These are phyloP conservation scores for Sebastolobus altivelis DNA, from an alignment of 2,797 vertebrate species.

Conservation along the genomic window DNA sequence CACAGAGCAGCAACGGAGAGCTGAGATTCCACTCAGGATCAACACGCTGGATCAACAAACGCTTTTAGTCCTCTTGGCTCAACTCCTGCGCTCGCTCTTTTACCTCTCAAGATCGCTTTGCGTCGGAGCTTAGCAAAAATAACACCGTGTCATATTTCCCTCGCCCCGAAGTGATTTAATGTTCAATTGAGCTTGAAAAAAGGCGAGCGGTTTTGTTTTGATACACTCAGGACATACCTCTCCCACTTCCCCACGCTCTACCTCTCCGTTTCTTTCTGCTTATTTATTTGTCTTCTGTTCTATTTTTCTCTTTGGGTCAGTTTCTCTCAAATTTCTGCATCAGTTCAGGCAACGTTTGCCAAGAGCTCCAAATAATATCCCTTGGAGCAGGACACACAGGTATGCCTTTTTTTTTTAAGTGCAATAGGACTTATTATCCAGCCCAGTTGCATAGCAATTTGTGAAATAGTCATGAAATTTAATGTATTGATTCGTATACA, in stretches of 20 bases:
- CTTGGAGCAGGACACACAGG: constrained; percentile 33
- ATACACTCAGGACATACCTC: constrained; percentile 52
- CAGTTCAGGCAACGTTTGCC: constrained; percentile 8
- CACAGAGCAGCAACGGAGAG: constrained; percentile 39
- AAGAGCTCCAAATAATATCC: constrained; percentile 26
- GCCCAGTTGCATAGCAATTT: no score
- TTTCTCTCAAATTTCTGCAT: constrained; percentile 1
- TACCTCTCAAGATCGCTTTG: constrained; percentile 44
- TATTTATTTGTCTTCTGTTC: constrained; percentile 24
- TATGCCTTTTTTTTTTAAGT: constrained; percentile 41
- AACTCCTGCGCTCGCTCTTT: constrained; percentile 22
- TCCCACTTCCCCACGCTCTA: constrained; percentile 24
- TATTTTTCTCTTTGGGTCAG: constrained; percentile 17
- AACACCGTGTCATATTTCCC: constrained; percentile 65
- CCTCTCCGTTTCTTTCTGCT: constrained; percentile 26
- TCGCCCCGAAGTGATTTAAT: constrained; percentile 57
- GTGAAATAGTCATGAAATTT: no score
- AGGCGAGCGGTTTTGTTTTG: constrained; percentile 55
- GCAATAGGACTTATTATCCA: background rate
- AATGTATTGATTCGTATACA: no score
- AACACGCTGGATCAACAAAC: constrained; percentile 68
- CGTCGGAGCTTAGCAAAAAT: constrained; percentile 53
- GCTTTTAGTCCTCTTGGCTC: constrained; percentile 59
- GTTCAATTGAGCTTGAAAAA: constrained; percentile 64
- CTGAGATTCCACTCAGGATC: constrained; percentile 65